Base-by-base conservation (phyloP, 2,888 invertebrate species). In the Tetranychus truncatus region DNA sequence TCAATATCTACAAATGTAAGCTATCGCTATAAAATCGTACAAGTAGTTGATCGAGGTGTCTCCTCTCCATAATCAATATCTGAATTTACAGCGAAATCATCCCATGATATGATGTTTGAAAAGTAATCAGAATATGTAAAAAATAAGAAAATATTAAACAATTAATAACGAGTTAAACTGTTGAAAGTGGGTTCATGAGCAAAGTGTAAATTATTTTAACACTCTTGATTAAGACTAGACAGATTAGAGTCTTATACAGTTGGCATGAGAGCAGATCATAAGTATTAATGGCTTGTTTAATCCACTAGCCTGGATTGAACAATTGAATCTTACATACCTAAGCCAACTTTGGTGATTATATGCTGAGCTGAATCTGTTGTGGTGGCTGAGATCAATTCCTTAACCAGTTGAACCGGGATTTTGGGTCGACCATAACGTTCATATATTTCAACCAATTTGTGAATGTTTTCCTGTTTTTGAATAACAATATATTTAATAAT, bases 351-450 rank as follows among this genome's bases (percentile, higher is more conserved):
- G 45, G 78, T 76, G 24, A 79, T 78, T 11, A 79, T 75, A 69
- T 78, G 77, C 72, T 79, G 79, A 18, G 78, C 79, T 34, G 74
- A 73, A 24, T 79, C 79, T n/a, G 78, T 76, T 20, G 78, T 76
- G 15, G 78, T 78, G 9, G 78, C 74, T 34, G 81, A 76, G 74
- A 83, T 80, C 34, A 83, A 79, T 45, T 82, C 81, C 67, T 80
- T 81, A 75, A 83, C 80, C 24, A 82, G 76, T 55, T 79, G 78
- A 3, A 81, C 81, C 6, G 82, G 80, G 15, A 83, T 76, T 75
- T 80, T 80, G 75, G 80, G 80, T 78, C 82, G 82, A 72, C 81
- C 79, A 75, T 82, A 80, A 72, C 82, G 78, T 71, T 82, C 81
- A 0, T 82, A 81, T 44, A 80, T 77, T 45, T 81, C 81, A 21